phyloP scores from a whole-genome alignment of 2,113 vertebrate species.

The Suncus etruscus region DNA sequence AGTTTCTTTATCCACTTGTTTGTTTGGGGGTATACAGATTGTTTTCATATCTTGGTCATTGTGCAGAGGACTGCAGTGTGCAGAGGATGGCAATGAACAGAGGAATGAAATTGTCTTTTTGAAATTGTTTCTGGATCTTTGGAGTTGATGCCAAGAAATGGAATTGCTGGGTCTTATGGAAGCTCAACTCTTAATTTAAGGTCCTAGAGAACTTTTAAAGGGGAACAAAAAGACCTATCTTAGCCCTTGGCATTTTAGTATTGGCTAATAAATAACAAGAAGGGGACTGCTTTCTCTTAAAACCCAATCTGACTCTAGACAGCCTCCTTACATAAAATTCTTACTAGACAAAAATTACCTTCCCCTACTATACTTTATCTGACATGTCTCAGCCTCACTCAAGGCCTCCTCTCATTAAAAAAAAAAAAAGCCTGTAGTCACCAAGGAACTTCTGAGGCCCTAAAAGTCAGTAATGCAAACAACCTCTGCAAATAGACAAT shows the following conservation, averaged over 20 bases:
- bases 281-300: not conserved
- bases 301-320: not conserved
- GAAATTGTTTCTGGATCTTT: too few species aligned
- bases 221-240: not conserved
- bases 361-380: not conserved
- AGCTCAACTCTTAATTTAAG: too few species aligned
- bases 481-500: slow-evolving; percentile 29
- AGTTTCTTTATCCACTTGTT: too few species aligned
- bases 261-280: not conserved
- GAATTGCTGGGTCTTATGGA: too few species aligned
- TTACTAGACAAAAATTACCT: not conserved
- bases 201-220: not conserved
- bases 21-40: too few species aligned
- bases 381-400: not conserved
- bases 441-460: not conserved
- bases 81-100: too few species aligned
- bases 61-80: too few species aligned
- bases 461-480: slow-evolving; percentile 29
- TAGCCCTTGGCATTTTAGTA: not conserved
- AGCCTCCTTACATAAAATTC: not conserved
- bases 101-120: too few species aligned
- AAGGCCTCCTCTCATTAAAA: not conserved
- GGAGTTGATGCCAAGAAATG: too few species aligned
- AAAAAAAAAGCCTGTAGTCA: not conserved
- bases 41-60: too few species aligned